Evolutionary conservation across 2,888 invertebrate species (phyloP).

Genomic region (Boloria selene): DNA sequence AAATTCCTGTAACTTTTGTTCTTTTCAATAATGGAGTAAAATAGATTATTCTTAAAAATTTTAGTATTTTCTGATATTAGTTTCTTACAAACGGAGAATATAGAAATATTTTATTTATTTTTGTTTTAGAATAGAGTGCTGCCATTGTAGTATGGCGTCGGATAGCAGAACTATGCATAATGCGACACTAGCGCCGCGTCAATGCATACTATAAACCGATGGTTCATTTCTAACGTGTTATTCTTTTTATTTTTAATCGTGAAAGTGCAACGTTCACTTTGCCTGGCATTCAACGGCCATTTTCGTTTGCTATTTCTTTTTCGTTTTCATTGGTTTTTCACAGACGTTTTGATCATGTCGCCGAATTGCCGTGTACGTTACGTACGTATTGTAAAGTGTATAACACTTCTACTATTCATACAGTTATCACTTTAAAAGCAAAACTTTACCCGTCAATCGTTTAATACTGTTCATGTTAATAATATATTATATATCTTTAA

Average conservation of each 20-base stretch:
- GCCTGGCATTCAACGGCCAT: conserved; percentile 72
- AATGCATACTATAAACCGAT: conserved; percentile 62
- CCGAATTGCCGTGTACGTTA: conserved; percentile 47
- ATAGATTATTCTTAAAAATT: not conserved
- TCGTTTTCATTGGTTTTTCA: conserved; percentile 72
- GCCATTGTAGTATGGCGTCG: conserved; percentile 63
- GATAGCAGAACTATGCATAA: conserved; percentile 69
- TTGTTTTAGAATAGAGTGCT: conserved; percentile 50
- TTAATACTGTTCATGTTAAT: not conserved
- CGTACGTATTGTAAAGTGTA: conserved; percentile 41
- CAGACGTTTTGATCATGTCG: conserved; percentile 73
- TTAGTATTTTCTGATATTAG: not conserved
- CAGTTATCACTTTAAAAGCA: conserved; percentile 4
- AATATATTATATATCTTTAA: not conserved
- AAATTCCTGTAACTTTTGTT: not conserved
- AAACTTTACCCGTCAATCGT: not conserved
- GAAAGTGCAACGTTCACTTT: conserved; percentile 80
- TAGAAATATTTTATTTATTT: conserved; percentile 8
- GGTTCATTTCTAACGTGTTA: conserved; percentile 73
- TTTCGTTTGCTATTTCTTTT: conserved; percentile 72
- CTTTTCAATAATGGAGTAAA: not conserved
- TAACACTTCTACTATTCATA: conserved; percentile 35
- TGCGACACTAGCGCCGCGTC: conserved; percentile 60
- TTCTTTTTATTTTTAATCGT: conserved; percentile 76
- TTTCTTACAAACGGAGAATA: not conserved